A percentile compares a stretch with the other conserved stretches of the same genome.
Evolutionary conservation across 2,797 vertebrate species (phyloP).

Genomic region (Pseudocheirus occidentalis): DNA sequence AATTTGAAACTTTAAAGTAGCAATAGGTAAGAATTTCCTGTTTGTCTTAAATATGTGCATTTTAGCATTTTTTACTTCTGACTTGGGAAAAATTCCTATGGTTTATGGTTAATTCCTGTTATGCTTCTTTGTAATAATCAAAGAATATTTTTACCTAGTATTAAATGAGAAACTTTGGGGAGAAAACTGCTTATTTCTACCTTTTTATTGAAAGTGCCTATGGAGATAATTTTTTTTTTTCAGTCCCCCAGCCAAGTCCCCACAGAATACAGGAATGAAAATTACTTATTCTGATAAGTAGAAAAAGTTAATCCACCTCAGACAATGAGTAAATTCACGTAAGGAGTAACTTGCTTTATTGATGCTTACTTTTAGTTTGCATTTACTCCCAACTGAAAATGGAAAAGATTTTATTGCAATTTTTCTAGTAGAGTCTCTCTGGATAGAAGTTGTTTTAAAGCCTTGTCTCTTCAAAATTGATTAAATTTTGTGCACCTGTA

Average conservation of each 20-base stretch:
- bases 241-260: neutral
- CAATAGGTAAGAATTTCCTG: neutral
- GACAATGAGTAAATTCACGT: neutral
- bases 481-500: conserved; percentile 3
- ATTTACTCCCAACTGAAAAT: neutral
- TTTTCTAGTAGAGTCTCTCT: neutral
- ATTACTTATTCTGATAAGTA: neutral
- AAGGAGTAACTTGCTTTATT: neutral
- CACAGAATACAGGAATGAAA: neutral
- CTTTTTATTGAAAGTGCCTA: neutral
- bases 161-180: neutral
- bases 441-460: conserved; percentile 12
- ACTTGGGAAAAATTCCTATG: neutral
- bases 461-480: neutral
- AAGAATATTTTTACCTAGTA: neutral
- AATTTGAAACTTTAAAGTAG: neutral
- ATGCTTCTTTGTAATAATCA: neutral
- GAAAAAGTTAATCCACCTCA: neutral
- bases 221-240: neutral
- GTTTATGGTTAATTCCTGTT: neutral
- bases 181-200: neutral
- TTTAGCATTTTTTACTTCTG: neutral
- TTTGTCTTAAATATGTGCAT: neutral
- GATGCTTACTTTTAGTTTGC: neutral
- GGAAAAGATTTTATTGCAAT: neutral